These are phyloP conservation scores for Synergus laeviventris DNA, from an alignment of 2,888 invertebrate species.

Conservation along the genomic window DNA sequence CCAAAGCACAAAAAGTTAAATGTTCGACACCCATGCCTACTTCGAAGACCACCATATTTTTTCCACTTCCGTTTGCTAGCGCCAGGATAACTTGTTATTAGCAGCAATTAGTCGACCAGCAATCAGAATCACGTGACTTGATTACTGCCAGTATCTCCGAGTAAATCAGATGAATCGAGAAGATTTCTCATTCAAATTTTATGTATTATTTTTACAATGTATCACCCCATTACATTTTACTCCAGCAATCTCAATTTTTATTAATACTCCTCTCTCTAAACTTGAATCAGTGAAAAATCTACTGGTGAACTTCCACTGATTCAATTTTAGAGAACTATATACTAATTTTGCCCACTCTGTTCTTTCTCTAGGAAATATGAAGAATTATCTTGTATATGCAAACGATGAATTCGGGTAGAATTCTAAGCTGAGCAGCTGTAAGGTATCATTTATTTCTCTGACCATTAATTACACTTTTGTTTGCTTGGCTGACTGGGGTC, in stretches of 20 bases:
- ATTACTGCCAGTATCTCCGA: conserved; percentile 1
- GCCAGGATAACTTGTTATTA: conserved; percentile 27
- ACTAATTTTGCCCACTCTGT: too few relatives aligned
- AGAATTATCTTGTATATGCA: not conserved
- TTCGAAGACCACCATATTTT: conserved; percentile 5
- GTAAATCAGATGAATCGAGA: not conserved
- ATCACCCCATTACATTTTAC: not conserved
- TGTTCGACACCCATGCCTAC: conserved; percentile 10
- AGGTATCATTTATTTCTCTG: conserved; percentile 15
- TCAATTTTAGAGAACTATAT: too few relatives aligned
- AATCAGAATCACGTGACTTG: conserved; percentile 11
- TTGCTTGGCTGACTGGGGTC: too few relatives aligned
- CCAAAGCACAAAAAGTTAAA: not conserved
- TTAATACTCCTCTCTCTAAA: too few relatives aligned
- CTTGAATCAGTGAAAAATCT: too few relatives aligned
- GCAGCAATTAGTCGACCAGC: conserved; percentile 25
- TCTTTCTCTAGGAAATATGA: too few relatives aligned
- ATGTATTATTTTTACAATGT: conserved; percentile 5
- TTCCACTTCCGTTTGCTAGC: not conserved
- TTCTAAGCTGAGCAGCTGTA: conserved; percentile 6
- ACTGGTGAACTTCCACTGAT: too few relatives aligned
- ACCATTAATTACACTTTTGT: conserved; percentile 38
- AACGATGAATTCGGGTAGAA: not conserved
- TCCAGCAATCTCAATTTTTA: not conserved
- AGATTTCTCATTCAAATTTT: conserved; percentile 10